Base-by-base conservation (phyloP, 2,113 vertebrate genomes). In the Syngnathus scovelli region DNA sequence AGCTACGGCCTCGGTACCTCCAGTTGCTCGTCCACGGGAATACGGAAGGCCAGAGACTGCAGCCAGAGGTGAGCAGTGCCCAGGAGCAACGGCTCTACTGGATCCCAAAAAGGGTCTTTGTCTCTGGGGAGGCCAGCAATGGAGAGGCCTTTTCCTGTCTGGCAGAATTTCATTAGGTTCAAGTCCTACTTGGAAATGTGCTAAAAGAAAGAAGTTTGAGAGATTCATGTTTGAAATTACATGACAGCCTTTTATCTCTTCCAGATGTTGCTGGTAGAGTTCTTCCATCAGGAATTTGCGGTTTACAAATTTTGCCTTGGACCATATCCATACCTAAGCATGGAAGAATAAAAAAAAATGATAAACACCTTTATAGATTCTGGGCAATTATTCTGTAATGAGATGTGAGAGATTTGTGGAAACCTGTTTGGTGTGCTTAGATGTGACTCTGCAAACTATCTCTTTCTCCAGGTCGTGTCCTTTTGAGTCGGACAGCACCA, bases 251-350 rank as follows among this genome's bases (percentile, higher is more conserved):
- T 60, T 89, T 27, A 78, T 89, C 65, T 91, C 89, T 3, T 81
- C 82, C 33, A 88, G 86, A 66, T 93, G 91, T 66, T 62, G 87
- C 89, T 92, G 93, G 79, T 95, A 95, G 48, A 93, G 69, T 38
- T 96, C 94, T 68, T 95, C 93, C 93, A 95, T 96, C 21, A 95
- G 87, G 81, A 93, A 95, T 77, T 95, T 96, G 55, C 93, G 93
- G 65, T 95, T 94, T 58, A 95, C 89, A 75, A 96, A 95, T 86
- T 95, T 96, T 54, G 90, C 85, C 83, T 94, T 94, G 61, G 93
- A 95, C 94, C 94, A 95, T 18, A 94, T 76, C 94, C 94, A 96
- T 1, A 95, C 93, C 94, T 96, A 58, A 15, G 10, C 5, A 71
- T 4, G 70, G 69, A 77, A 21, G 37, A 38, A 27, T 76, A 9